phyloP scores from a whole-genome alignment of 2,113 vertebrate species.

The Chamaetylas fuelleborni region DNA sequence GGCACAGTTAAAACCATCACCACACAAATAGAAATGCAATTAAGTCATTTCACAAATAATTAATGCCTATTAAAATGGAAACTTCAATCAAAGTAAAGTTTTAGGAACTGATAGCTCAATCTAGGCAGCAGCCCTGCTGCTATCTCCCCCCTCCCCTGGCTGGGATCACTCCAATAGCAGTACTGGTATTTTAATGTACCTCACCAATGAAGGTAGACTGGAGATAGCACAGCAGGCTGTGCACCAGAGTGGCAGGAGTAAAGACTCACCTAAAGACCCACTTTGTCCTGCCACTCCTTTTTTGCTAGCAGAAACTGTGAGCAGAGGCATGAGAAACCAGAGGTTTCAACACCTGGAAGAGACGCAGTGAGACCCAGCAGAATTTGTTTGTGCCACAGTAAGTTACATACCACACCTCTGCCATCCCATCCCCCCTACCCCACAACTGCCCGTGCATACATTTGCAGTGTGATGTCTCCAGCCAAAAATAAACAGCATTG shows the following conservation, averaged over 20 bases:
- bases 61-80: not conserved
- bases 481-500: constrained; percentile 1
- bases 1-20: not conserved
- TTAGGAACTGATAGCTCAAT: not conserved
- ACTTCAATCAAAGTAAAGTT: not conserved
- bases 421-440: accelerated
- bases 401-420: not conserved
- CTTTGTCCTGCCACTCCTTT: not conserved
- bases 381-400: not conserved
- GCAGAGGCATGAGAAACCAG: not conserved
- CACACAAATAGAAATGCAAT: not conserved
- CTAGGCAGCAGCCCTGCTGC: not conserved
- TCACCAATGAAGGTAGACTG: not conserved
- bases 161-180: not conserved
- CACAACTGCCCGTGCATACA: accelerated
- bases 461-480: not conserved
- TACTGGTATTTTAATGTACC: not conserved
- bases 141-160: accelerated
- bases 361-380: not conserved
- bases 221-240: not conserved
- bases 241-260: not conserved
- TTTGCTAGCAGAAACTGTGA: not conserved
- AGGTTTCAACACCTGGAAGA: not conserved
- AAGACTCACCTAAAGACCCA: not conserved
- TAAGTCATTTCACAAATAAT: not conserved